Conservation (phyloP, 2,797 vertebrate species). For the Ctenopoma kingsleyae region DNA sequence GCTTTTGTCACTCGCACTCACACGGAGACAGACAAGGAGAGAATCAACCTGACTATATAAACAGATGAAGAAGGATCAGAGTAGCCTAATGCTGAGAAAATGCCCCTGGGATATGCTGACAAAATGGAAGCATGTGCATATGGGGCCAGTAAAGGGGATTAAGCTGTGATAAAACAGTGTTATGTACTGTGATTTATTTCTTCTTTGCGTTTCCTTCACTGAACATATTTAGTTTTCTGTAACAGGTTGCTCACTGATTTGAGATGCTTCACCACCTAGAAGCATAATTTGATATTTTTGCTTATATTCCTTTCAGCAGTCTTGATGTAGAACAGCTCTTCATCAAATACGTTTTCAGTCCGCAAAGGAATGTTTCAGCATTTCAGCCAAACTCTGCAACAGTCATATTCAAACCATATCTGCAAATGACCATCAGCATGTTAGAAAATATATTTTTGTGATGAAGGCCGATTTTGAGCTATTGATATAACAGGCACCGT, state of each 20-base stretch:
- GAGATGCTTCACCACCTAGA: slow-evolving; percentile 47
- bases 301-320: slow-evolving; percentile 30
- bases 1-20: slow-evolving; percentile 9
- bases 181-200: slow-evolving; percentile 48
- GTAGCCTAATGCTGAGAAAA: slow-evolving; percentile 66
- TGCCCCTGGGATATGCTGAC: slow-evolving; percentile 72
- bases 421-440: slow-evolving; percentile 9
- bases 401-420: slow-evolving; percentile 3
- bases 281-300: slow-evolving; percentile 25
- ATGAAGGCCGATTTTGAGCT: slow-evolving; percentile 51
- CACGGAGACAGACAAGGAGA: slow-evolving; percentile 17
- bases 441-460: slow-evolving; percentile 33
- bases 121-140: slow-evolving; percentile 74
- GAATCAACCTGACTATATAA: slow-evolving; percentile 53
- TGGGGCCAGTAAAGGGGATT: slow-evolving; percentile 63
- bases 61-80: slow-evolving; percentile 65
- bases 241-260: slow-evolving; percentile 63
- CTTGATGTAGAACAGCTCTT: slow-evolving; percentile 16
- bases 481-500: slow-evolving; percentile 75
- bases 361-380: slow-evolving; percentile 20
- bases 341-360: slow-evolving; percentile 34
- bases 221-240: slow-evolving; percentile 52
- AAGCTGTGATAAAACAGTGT: slow-evolving; percentile 58
- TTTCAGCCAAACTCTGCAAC: slow-evolving; percentile 15
- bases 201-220: slow-evolving; percentile 34